These are phyloP conservation scores for Tenthredo distinguenda DNA, from an alignment of 2,888 invertebrate genomes.

Conservation along the genomic window DNA sequence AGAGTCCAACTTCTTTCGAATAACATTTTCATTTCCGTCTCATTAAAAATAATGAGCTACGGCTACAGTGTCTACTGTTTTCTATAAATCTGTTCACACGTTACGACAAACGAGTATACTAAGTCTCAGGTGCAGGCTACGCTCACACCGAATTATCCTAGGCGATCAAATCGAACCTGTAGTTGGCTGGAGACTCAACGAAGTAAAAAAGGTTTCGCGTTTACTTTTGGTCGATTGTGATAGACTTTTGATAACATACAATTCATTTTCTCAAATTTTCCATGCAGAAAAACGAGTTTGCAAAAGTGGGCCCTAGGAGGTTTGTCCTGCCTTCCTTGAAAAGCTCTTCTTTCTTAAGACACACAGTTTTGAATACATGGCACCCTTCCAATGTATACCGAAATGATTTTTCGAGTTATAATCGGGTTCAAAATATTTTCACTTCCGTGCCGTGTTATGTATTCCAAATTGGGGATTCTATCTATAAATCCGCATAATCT, in stretches of 20 bases:
- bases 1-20: constrained; percentile 20
- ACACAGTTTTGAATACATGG: background rate
- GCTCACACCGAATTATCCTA: background rate
- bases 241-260: background rate
- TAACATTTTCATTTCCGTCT: constrained; percentile 35
- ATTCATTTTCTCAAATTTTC: background rate
- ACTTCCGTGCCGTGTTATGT: background rate
- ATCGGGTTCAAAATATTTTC: background rate
- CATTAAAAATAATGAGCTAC: constrained; percentile 50
- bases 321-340: background rate
- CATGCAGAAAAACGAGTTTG: background rate
- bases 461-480: background rate
- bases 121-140: constrained; percentile 4
- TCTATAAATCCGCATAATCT: background rate
- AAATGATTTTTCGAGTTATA: too few species aligned
- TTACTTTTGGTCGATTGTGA: background rate
- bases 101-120: background rate
- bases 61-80: background rate
- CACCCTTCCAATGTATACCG: background rate
- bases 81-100: constrained; percentile 1
- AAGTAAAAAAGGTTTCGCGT: background rate
- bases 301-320: background rate
- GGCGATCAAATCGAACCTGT: background rate
- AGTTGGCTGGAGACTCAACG: background rate
- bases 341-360: background rate